phyloP scores from a whole-genome alignment of 53 echinoderm and acorn worm species.

The Luidia sarsii region DNA sequence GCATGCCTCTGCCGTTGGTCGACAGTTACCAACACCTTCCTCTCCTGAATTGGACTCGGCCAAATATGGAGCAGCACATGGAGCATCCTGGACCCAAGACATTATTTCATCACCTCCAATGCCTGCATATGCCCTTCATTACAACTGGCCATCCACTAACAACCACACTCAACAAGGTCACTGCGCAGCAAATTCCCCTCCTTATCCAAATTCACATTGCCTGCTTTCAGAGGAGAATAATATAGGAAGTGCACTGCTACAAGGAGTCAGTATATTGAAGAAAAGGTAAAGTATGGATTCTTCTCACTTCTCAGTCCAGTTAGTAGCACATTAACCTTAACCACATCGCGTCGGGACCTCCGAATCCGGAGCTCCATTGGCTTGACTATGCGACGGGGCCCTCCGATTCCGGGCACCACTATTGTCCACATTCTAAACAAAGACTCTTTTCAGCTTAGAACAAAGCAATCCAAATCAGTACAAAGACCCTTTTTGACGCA shows the following conservation, averaged over 20 bases:
- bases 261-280: slow-evolving; percentile 20
- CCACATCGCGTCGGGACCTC: too few relatives aligned
- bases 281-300: slow-evolving; percentile 9
- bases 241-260: slow-evolving; percentile 27
- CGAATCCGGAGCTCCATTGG: too few relatives aligned
- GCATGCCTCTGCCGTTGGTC: not conserved
- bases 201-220: not conserved
- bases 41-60: too few relatives aligned
- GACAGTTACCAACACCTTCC: not conserved
- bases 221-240: slow-evolving; percentile 15
- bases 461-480: too few relatives aligned
- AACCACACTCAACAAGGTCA: not conserved
- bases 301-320: too few relatives aligned
- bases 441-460: too few relatives aligned
- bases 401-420: too few relatives aligned
- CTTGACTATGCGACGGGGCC: too few relatives aligned
- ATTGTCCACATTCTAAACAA: too few relatives aligned
- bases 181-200: not conserved
- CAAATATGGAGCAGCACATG: not conserved
- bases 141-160: not conserved
- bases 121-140: not conserved
- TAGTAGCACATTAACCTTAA: too few relatives aligned
- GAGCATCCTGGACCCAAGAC: not conserved
- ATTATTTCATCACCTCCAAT: not conserved
- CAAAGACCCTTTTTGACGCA: too few relatives aligned